Percentiles rank a stretch among this genome's conserved stretches.
These are phyloP conservation scores for Bubo scandiacus DNA, from an alignment of 2,113 vertebrate genomes.

Conservation along the genomic window DNA sequence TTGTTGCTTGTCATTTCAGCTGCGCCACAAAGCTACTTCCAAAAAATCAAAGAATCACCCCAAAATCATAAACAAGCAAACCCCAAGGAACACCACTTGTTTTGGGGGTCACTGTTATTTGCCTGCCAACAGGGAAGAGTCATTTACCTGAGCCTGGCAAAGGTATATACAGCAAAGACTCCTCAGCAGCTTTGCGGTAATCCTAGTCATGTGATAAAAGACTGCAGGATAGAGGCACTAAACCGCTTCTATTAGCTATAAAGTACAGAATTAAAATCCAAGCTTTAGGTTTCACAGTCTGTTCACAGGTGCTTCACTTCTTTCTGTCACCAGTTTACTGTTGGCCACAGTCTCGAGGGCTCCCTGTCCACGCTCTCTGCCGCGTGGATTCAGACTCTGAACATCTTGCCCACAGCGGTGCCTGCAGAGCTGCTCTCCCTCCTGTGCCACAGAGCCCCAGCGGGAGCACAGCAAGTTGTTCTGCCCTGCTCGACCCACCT, in stretches of 20 bases:
- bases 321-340: not conserved
- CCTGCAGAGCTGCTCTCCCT: not conserved
- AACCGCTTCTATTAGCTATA: not conserved
- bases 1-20: not conserved
- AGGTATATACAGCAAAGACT: not conserved
- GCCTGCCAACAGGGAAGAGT: not conserved
- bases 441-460: not conserved
- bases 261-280: not conserved
- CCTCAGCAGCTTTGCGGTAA: not conserved
- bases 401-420: not conserved
- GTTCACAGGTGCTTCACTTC: not conserved
- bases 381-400: accelerated
- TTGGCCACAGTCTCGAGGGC: not conserved
- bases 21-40: not conserved
- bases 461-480: accelerated
- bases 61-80: not conserved
- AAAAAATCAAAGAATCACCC: not conserved
- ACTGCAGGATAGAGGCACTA: not conserved
- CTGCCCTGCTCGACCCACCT: conserved; percentile 71
- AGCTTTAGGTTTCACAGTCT: not conserved
- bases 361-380: not conserved
- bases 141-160: not conserved
- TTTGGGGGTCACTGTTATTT: not conserved
- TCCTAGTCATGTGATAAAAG: not conserved
- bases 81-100: not conserved